phyloP scores from a whole-genome alignment of 2,113 vertebrate genomes.

The Meriones unguiculatus region DNA sequence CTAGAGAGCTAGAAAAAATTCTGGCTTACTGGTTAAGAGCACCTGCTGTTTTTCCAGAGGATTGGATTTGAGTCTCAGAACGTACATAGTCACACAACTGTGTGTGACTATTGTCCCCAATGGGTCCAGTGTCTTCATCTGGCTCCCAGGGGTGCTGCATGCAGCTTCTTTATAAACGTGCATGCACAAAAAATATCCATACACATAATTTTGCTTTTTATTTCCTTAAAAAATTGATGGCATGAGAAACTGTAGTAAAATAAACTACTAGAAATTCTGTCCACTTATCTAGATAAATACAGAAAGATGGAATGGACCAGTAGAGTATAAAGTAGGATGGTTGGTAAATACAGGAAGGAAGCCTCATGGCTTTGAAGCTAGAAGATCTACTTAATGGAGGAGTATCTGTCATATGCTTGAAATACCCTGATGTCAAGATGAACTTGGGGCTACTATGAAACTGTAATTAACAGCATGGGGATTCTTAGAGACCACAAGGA shows the following conservation, averaged over 20 bases:
- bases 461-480: not conserved
- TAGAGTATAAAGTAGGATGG: not conserved
- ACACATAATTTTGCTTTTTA: not conserved
- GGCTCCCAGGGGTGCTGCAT: not conserved
- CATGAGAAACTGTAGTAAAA: not conserved
- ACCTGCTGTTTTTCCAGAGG: not conserved
- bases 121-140: not conserved
- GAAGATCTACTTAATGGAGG: not conserved
- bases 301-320: not conserved
- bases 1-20: not conserved
- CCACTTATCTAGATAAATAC: not conserved
- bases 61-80: not conserved
- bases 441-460: rapidly evolving
- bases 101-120: not conserved
- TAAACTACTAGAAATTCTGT: not conserved
- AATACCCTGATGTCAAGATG: not conserved
- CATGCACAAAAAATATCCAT: not conserved
- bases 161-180: not conserved
- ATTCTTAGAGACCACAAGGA: not conserved
- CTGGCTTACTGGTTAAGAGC: not conserved
- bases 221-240: not conserved
- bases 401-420: not conserved
- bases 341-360: not conserved
- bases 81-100: not conserved
- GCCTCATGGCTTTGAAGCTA: not conserved